phyloP scores from a whole-genome alignment of 35 echinoderm and acorn worm genomes.

The Apostichopus parvimensis region DNA sequence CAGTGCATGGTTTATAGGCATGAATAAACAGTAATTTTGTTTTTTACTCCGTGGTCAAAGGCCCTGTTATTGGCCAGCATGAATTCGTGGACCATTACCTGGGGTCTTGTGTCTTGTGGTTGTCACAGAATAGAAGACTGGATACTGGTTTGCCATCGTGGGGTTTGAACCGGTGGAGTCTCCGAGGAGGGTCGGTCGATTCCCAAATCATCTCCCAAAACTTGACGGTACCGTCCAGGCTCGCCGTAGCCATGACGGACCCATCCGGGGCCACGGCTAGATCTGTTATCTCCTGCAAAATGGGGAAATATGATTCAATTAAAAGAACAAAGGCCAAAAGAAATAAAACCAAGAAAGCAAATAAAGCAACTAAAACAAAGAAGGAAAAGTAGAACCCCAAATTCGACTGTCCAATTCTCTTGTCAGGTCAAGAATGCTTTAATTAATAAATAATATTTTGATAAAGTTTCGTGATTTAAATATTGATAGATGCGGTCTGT shows the following conservation, averaged over 20 bases:
- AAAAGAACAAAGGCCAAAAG: neutral
- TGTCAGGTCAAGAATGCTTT: no score
- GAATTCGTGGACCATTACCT: slow-evolving; percentile 48
- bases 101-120: slow-evolving; percentile 95
- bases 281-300: slow-evolving; percentile 78
- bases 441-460: no score
- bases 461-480: no score
- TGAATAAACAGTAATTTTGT: neutral
- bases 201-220: slow-evolving; percentile 96
- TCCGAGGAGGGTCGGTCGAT: slow-evolving; percentile 54
- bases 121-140: slow-evolving; percentile 91
- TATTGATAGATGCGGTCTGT: no score
- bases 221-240: slow-evolving; percentile 85
- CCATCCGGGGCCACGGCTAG: slow-evolving; percentile 84
- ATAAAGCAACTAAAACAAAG: neutral
- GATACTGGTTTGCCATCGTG: slow-evolving; percentile 81
- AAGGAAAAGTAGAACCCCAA: neutral
- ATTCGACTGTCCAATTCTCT: no score
- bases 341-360: neutral
- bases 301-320: neutral
- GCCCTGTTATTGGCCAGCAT: no score
- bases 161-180: slow-evolving; percentile 85
- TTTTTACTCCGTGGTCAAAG: no score
- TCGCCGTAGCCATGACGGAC: slow-evolving; percentile 85
- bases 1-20: neutral